Conservation (phyloP, 2,797 vertebrate genomes). For the Gymnothorax javanicus region DNA sequence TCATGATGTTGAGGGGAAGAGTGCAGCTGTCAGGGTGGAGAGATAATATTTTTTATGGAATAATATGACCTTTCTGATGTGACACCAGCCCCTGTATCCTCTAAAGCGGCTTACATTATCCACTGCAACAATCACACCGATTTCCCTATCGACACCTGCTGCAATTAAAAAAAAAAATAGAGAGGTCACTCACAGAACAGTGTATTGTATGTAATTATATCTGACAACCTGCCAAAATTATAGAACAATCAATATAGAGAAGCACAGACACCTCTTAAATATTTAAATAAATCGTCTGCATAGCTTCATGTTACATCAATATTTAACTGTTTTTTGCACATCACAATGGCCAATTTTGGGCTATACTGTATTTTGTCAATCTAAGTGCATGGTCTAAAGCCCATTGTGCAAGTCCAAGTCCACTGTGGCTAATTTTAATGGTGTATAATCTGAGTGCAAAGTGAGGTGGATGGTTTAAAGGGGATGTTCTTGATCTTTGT, state of each 20-base stretch:
- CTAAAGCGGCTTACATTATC: slow-evolving; percentile 31
- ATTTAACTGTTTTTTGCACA: neutral
- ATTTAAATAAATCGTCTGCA: too few relatives aligned
- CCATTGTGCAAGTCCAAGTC: too few relatives aligned
- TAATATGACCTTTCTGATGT: slow-evolving; percentile 37
- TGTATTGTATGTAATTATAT: slow-evolving; percentile 24
- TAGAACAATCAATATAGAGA: neutral
- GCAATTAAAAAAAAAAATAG: slow-evolving; percentile 45
- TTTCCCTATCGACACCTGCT: slow-evolving; percentile 34
- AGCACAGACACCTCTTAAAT: neutral
- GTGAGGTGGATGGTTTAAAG: too few relatives aligned
- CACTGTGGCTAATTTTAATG: too few relatives aligned
- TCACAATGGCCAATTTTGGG: neutral
- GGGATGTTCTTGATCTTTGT: too few relatives aligned
- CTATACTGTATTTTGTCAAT: neutral
- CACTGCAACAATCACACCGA: slow-evolving; percentile 33
- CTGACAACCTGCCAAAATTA: slow-evolving; percentile 16
- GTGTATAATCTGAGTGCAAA: too few relatives aligned
- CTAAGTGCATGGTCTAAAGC: too few relatives aligned
- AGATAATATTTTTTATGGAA: slow-evolving; percentile 40
- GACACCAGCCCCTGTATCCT: slow-evolving; percentile 38
- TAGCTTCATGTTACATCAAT: neutral
- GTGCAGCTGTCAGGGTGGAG: slow-evolving; percentile 34
- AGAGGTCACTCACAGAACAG: slow-evolving; percentile 30
- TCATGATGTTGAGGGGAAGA: slow-evolving; percentile 20